These are phyloP conservation scores for Drosophila melanogaster DNA, from an alignment of 1,140 invertebrate genomes.

Conservation along the genomic window DNA sequence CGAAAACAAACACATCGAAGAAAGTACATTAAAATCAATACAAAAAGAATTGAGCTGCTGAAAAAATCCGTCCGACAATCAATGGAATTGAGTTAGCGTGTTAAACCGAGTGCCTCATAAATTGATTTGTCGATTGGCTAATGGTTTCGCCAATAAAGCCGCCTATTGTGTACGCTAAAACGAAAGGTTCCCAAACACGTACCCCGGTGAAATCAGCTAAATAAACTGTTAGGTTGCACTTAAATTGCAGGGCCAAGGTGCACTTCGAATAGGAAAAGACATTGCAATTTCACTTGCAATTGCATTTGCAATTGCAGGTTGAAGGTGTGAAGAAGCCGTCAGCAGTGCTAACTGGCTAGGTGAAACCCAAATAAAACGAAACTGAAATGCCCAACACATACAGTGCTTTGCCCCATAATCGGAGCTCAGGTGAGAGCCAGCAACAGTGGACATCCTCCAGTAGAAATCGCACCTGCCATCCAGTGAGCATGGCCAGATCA, in stretches of 20 bases:
- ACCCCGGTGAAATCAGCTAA: constrained; percentile 41
- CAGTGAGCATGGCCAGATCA: constrained; percentile 45
- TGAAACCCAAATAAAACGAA: constrained; percentile 41
- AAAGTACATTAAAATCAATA: constrained; percentile 56
- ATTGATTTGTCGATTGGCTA: constrained; percentile 56
- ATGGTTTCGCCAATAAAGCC: constrained; percentile 58
- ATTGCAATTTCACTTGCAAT: constrained; percentile 30
- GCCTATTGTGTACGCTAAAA: constrained; percentile 34
- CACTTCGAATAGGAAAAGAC: constrained; percentile 13
- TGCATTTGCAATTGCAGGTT: constrained; percentile 37
- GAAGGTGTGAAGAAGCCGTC: constrained; percentile 55
- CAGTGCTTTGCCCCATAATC: constrained; percentile 57
- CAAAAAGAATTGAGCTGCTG: constrained; percentile 25
- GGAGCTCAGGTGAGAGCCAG: constrained; percentile 65
- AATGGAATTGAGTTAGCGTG: constrained; percentile 74
- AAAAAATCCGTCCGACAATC: constrained; percentile 29
- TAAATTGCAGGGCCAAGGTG: constrained; percentile 40
- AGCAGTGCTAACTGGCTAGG: constrained; percentile 41
- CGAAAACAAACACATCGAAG: constrained; percentile 48
- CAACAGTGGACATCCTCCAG: constrained; percentile 65
- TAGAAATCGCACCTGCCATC: constrained; percentile 65
- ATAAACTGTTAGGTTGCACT: constrained; percentile 30
- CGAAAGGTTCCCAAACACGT: constrained; percentile 31
- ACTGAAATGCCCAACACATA: constrained; percentile 51
- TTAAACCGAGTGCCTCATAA: constrained; percentile 44